A percentile compares a stretch with the other conserved stretches of the same genome.
Evolutionary conservation across 2,797 vertebrate genomes (phyloP).

Genomic region (Catharus ustulatus): DNA sequence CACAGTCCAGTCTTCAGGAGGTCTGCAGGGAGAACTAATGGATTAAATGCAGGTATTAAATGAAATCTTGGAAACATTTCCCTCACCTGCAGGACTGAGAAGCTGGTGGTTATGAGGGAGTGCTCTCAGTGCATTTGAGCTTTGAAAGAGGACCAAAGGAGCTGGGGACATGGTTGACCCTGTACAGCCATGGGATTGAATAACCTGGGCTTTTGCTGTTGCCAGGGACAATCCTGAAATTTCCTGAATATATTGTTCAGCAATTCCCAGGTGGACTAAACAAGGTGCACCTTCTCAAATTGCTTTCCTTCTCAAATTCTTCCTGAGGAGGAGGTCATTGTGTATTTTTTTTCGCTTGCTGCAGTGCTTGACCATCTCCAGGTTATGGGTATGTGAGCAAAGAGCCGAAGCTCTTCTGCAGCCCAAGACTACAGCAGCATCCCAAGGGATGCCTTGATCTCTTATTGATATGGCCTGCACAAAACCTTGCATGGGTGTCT

Average conservation of each 20-base stretch:
- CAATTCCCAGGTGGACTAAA: slow-evolving; percentile 1
- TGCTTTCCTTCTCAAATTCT: not conserved
- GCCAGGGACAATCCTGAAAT: not conserved
- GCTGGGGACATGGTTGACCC: not conserved
- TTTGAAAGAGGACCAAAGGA: not conserved
- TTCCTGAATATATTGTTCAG: not conserved
- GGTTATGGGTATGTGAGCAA: accelerated
- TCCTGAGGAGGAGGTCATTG: not conserved
- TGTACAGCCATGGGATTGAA: not conserved
- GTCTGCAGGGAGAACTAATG: slow-evolving; percentile 48
- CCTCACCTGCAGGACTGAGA: slow-evolving; percentile 9
- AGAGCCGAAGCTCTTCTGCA: not conserved
- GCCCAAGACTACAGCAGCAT: not conserved
- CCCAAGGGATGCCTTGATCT: not conserved
- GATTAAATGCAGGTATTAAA: slow-evolving; percentile 61
- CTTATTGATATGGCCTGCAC: not conserved
- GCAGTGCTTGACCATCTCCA: not conserved
- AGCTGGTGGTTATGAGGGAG: not conserved
- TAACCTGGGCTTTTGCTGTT: slow-evolving; percentile 12
- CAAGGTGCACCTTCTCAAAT: not conserved
- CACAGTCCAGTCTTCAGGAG: slow-evolving; percentile 9
- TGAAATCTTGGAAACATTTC: slow-evolving; percentile 52
- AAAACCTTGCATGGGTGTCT: not conserved
- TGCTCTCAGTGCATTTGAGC: not conserved
- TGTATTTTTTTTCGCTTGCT: not conserved